Conservation (phyloP, 64 coral and sea anemone genomes). For the Cladopsammia gracilis region DNA sequence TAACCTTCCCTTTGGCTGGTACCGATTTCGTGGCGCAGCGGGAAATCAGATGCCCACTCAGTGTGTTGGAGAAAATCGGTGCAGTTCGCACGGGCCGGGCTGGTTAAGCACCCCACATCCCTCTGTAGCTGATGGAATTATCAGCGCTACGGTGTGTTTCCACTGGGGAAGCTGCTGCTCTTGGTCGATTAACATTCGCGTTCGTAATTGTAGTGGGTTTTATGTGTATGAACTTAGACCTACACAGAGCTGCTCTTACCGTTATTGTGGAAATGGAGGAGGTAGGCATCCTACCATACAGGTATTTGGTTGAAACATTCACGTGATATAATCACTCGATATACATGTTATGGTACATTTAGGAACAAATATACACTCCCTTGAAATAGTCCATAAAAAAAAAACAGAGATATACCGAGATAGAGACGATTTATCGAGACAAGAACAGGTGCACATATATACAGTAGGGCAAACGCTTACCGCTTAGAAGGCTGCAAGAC, state of each 20-base stretch:
- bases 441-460: too few relatives aligned
- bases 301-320: not conserved
- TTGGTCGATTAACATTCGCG: not conserved
- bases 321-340: not conserved
- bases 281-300: not conserved
- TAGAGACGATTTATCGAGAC: too few relatives aligned
- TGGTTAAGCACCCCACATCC: slow-evolving; percentile 40
- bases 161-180: not conserved
- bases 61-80: slow-evolving; percentile 27
- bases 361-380: too few relatives aligned
- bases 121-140: slow-evolving; percentile 5
- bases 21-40: slow-evolving; percentile 41
- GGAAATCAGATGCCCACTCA: slow-evolving; percentile 44
- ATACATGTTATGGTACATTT: too few relatives aligned
- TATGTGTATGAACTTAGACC: slow-evolving; percentile 39
- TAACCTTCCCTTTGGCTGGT: not conserved
- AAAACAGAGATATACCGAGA: too few relatives aligned
- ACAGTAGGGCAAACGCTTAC: too few relatives aligned
- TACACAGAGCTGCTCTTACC: not conserved
- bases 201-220: slow-evolving; percentile 38
- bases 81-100: slow-evolving; percentile 2
- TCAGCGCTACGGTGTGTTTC: slow-evolving; percentile 1
- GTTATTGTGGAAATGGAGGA: slow-evolving; percentile 41
- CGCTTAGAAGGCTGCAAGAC: too few relatives aligned
- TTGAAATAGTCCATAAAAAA: too few relatives aligned